These are phyloP conservation scores for Ceryle rudis DNA, from an alignment of 2,797 vertebrate species.

Conservation along the genomic window DNA sequence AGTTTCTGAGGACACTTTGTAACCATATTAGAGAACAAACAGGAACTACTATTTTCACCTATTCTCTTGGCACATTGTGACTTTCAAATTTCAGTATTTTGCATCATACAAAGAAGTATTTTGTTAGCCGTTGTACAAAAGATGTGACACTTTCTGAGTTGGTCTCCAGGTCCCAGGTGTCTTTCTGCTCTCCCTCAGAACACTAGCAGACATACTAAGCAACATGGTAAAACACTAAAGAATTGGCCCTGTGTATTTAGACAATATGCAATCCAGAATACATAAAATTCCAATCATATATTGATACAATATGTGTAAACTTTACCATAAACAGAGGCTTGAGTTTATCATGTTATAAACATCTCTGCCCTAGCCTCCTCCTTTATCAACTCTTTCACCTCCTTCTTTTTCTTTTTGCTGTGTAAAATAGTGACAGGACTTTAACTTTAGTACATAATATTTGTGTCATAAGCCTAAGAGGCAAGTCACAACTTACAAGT, in stretches of 20 bases:
- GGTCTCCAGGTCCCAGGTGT: neutral
- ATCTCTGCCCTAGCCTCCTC: neutral
- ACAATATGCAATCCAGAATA: neutral
- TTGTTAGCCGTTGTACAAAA: neutral
- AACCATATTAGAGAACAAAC: neutral
- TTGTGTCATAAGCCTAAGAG: neutral
- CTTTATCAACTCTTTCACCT: neutral
- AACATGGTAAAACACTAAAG: neutral
- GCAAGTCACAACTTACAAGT: neutral
- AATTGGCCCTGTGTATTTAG: neutral
- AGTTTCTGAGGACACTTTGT: neutral
- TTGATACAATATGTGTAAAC: neutral
- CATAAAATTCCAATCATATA: neutral
- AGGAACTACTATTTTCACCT: neutral
- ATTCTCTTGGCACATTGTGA: neutral
- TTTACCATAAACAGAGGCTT: neutral
- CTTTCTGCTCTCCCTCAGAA: neutral
- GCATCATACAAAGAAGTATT: neutral
- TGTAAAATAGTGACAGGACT: neutral
- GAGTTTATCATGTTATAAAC: neutral
- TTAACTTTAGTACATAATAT: neutral
- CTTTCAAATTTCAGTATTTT: neutral
- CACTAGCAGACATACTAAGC: neutral
- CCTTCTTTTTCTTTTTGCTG: neutral
- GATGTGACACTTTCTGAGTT: neutral